phyloP scores from a whole-genome alignment of 2,797 vertebrate genomes.

The Spinus olivaceus region DNA sequence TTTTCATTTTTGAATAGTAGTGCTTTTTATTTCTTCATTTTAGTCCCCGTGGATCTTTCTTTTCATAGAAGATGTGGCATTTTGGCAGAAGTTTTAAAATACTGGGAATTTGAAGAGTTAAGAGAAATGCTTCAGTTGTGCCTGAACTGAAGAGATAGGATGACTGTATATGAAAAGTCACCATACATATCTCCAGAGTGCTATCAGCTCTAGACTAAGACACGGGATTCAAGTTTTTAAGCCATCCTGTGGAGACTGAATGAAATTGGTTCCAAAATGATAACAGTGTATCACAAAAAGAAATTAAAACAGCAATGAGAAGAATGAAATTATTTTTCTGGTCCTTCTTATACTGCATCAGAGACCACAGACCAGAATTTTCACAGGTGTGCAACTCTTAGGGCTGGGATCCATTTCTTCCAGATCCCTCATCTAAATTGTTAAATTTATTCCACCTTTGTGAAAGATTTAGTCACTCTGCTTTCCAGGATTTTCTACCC shows the following conservation, averaged over 20 bases:
- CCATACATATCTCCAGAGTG: background rate
- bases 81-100: constrained; percentile 30
- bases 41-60: background rate
- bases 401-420: background rate
- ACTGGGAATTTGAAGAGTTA: background rate
- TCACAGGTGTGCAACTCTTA: background rate
- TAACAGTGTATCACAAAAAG: background rate
- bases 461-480: background rate
- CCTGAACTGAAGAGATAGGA: constrained; percentile 30
- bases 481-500: background rate
- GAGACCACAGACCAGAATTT: background rate
- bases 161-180: background rate
- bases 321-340: background rate
- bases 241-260: background rate
- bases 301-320: background rate
- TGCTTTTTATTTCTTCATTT: constrained; percentile 2
- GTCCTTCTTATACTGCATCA: background rate
- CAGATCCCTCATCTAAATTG: background rate
- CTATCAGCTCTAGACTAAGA: background rate
- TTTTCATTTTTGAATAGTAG: constrained; percentile 18
- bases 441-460: background rate
- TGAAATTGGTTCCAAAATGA: background rate
- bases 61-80: background rate
- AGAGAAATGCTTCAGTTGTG: constrained; percentile 12
- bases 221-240: background rate